Base-by-base conservation (phyloP, 2,888 invertebrate genomes). In the Anticlea derivata region DNA sequence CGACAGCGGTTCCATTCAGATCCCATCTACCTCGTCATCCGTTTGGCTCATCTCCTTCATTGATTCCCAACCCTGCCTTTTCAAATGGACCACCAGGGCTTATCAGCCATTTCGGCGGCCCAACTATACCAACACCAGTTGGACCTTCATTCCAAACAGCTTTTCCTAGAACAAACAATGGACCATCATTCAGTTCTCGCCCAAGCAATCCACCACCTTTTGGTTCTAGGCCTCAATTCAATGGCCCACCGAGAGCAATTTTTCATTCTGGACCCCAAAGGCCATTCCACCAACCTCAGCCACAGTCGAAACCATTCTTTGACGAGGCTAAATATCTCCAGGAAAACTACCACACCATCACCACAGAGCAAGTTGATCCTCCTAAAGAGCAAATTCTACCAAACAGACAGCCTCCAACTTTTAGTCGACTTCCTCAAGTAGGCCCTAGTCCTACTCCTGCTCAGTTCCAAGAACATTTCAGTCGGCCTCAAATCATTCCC, bases 211-310 rank as follows among this genome's bases (percentile, higher is more conserved):
- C 77, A 29, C 79, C 80, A 26, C 55, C 75, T 20, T 87, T 88
- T 62, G 72, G 66, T 5, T 49, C 78, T 13, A 73, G 89, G 22
- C 81, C 82, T 20, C 81, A 83, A 24, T 85, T 91, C 17, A 85
- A 80, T 63, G 81, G 83, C 8, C 92, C 90, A 24, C 80, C 90
- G 11, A 78, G 86, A 65, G 49, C 74, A 8, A 78, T 77, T 49
- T 91, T 91, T 63, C 87, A 90, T 65, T 81, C 92, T 12, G 92
- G 92, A 58, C 84, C 92, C 7, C 92, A 92, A 69, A 84, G 92
- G 63, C 92, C 92, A 6, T 92, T 92, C 70, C 83, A 85, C 56
- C 80, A 77, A 60, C 78, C 79, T 44, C 77, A 77, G 46, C 70
- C 81, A 26, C 86, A 83, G 61, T 64, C 78, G 8, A 86, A 87